Evolutionary conservation across 1,140 invertebrate genomes (phyloP).

Genomic region (Micrasema minimum): DNA sequence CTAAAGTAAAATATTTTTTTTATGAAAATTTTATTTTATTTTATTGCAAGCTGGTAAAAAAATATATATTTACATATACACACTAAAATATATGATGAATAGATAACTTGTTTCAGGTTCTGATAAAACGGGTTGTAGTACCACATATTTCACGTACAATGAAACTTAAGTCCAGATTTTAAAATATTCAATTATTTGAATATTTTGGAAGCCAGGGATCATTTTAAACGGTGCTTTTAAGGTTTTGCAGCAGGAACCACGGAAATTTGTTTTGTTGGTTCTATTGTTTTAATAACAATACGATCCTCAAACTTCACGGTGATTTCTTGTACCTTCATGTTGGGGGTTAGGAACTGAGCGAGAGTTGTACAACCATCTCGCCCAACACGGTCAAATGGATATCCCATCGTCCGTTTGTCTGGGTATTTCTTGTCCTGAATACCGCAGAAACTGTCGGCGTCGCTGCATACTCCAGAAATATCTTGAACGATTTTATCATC

Average conservation of each 20-base stretch:
- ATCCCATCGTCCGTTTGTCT: conserved; percentile 78
- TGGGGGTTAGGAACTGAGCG: conserved; percentile 73
- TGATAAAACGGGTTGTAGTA: no score
- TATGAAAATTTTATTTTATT: no score
- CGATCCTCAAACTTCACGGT: conserved; percentile 64
- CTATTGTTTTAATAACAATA: conserved; percentile 42
- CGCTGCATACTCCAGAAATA: conserved; percentile 68
- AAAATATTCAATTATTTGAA: no score
- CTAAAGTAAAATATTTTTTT: no score
- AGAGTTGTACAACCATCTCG: conserved; percentile 63
- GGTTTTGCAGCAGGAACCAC: neutral
- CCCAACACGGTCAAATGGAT: conserved; percentile 76
- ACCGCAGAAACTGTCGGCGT: conserved; percentile 79
- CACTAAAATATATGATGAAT: no score
- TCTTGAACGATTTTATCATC: conserved; percentile 69
- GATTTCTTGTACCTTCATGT: conserved; percentile 72
- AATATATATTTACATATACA: no score
- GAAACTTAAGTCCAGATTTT: no score
- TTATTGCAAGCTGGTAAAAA: no score
- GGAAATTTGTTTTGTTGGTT: conserved; percentile 6
- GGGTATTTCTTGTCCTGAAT: conserved; percentile 78
- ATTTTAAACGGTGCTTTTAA: no score
- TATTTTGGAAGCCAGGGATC: no score
- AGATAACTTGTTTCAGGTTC: no score
- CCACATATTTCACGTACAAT: no score